Percentiles rank a stretch among this genome's conserved stretches.
These are phyloP conservation scores for Leistus spinibarbis DNA, from an alignment of 2,888 invertebrate species.

Conservation along the genomic window DNA sequence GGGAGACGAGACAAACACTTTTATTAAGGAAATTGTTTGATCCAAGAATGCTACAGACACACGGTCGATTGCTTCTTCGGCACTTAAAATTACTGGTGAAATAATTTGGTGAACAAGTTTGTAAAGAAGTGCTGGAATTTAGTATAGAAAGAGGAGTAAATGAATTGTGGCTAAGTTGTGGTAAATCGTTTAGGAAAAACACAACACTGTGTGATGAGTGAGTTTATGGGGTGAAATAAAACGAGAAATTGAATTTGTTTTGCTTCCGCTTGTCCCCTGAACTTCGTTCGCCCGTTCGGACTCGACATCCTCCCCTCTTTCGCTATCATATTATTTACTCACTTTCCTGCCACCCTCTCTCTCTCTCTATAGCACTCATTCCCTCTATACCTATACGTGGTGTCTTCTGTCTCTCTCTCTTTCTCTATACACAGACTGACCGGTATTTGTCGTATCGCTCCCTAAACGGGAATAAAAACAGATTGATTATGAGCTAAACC, in stretches of 20 bases:
- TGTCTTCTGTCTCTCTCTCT: conserved; percentile 6
- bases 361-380: neutral
- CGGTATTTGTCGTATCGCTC: neutral
- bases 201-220: conserved; percentile 14
- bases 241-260: conserved; percentile 30
- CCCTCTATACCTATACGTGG: neutral
- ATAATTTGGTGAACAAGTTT: neutral
- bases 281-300: neutral
- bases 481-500: neutral
- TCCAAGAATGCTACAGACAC: too few species aligned
- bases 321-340: conserved; percentile 24
- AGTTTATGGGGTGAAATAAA: conserved; percentile 31
- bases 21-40: too few species aligned
- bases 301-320: conserved; percentile 1
- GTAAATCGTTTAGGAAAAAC: conserved; percentile 25
- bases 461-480: neutral
- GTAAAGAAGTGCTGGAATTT: neutral
- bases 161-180: conserved; percentile 29
- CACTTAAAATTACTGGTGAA: too few species aligned
- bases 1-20: too few species aligned
- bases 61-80: too few species aligned
- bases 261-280: neutral
- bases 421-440: conserved; percentile 8
- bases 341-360: neutral
- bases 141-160: conserved; percentile 1